These are phyloP conservation scores for Coturnix japonica DNA, from an alignment of 2,113 vertebrate genomes.

Conservation along the genomic window DNA sequence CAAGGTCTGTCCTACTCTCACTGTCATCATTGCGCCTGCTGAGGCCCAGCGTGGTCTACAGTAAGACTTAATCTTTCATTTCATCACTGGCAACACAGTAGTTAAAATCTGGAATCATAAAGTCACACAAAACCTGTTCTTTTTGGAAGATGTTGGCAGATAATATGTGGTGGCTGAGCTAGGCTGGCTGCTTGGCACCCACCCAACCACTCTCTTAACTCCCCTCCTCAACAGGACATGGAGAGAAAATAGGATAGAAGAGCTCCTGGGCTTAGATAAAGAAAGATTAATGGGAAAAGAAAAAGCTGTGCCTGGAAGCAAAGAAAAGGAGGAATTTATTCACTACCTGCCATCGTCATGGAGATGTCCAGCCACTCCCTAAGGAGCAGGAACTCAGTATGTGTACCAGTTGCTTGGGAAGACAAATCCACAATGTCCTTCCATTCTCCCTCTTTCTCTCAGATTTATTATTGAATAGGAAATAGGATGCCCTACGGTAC, in stretches of 20 bases:
- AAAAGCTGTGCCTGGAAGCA: neutral
- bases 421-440: neutral
- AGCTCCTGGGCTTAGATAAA: neutral
- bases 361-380: neutral
- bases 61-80: neutral
- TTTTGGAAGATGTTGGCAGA: neutral
- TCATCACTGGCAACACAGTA: neutral
- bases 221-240: neutral
- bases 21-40: neutral
- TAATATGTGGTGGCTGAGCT: neutral
- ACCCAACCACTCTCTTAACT: neutral
- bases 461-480: neutral
- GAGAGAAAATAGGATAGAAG: neutral
- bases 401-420: neutral
- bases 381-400: neutral
- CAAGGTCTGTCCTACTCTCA: neutral
- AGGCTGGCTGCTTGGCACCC: neutral
- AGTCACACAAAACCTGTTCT: neutral
- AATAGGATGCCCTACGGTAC: neutral
- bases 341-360: neutral
- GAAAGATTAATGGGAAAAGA: neutral
- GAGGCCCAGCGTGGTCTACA: neutral
- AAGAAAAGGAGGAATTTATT: neutral
- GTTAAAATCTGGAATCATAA: neutral
- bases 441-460: neutral